Evolutionary conservation across 2,797 vertebrate genomes (phyloP).

Genomic region (Remorina albescens): DNA sequence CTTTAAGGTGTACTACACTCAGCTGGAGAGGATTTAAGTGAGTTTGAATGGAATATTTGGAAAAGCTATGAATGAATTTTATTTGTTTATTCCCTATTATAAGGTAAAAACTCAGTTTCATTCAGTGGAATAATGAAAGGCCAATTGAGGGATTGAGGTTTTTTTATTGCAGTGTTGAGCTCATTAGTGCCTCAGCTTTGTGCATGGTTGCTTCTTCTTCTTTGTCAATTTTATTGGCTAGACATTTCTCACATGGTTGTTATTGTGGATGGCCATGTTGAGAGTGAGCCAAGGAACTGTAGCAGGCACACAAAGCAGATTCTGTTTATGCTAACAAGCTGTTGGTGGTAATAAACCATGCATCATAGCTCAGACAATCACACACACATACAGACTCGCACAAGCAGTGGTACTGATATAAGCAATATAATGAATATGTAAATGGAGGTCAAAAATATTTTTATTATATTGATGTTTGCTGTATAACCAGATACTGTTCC

Average conservation of each 20-base stretch:
- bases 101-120: slow-evolving; percentile 27
- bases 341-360: slow-evolving; percentile 60
- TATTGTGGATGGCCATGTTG: slow-evolving; percentile 44
- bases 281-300: slow-evolving; percentile 50
- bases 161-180: slow-evolving; percentile 45
- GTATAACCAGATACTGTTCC: background rate
- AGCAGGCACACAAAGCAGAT: slow-evolving; percentile 59
- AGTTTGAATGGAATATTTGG: background rate
- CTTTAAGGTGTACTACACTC: background rate
- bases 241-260: slow-evolving; percentile 62
- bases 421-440: slow-evolving; percentile 20
- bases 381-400: slow-evolving; percentile 18
- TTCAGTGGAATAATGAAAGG: slow-evolving; percentile 55
- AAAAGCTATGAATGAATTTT: background rate
- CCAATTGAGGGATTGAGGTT: slow-evolving; percentile 50
- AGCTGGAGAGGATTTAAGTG: background rate
- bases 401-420: slow-evolving; percentile 17
- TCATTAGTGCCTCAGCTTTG: slow-evolving; percentile 70
- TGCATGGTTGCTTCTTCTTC: slow-evolving; percentile 28
- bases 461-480: slow-evolving; percentile 14
- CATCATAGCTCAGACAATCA: slow-evolving; percentile 36
- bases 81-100: slow-evolving; percentile 15
- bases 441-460: slow-evolving; percentile 8
- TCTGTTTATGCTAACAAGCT: slow-evolving; percentile 63
- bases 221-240: slow-evolving; percentile 59